Percentiles rank a stretch among this genome's conserved stretches.
Conservation (phyloP, 2,888 invertebrate genomes). For the Dolichopus griseipennis region DNA sequence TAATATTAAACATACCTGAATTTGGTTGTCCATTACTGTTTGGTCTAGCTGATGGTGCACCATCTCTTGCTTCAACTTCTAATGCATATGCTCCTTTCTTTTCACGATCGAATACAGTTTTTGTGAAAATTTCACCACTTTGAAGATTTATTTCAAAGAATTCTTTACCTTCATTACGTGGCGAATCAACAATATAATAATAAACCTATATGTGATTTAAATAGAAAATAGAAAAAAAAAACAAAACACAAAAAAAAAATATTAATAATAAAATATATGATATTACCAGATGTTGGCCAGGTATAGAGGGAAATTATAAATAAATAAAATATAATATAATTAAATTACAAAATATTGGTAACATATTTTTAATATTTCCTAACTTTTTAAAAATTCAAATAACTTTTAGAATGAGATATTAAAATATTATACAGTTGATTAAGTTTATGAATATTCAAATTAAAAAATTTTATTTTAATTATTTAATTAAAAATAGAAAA, state of each 20-base stretch:
- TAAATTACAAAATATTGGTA: too few species aligned
- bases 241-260: constrained; percentile 4
- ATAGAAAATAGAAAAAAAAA: constrained; percentile 10
- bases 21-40: constrained; percentile 90
- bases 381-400: too few species aligned
- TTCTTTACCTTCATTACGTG: constrained; percentile 86
- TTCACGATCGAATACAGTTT: constrained; percentile 93
- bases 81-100: constrained; percentile 95
- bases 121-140: constrained; percentile 92
- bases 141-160: constrained; percentile 94
- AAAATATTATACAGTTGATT: too few species aligned
- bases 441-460: too few species aligned
- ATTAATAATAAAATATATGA: not conserved
- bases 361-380: too few species aligned
- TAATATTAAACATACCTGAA: constrained; percentile 77
- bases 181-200: constrained; percentile 86
- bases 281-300: not conserved
- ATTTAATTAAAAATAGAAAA: too few species aligned
- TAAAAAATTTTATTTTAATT: too few species aligned
- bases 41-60: constrained; percentile 90
- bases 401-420: too few species aligned
- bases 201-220: constrained; percentile 58
- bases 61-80: constrained; percentile 94
- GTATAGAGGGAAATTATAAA: not conserved
- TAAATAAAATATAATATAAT: too few species aligned